phyloP scores from a whole-genome alignment of 2,888 invertebrate genomes.

The Alcis repandata region DNA sequence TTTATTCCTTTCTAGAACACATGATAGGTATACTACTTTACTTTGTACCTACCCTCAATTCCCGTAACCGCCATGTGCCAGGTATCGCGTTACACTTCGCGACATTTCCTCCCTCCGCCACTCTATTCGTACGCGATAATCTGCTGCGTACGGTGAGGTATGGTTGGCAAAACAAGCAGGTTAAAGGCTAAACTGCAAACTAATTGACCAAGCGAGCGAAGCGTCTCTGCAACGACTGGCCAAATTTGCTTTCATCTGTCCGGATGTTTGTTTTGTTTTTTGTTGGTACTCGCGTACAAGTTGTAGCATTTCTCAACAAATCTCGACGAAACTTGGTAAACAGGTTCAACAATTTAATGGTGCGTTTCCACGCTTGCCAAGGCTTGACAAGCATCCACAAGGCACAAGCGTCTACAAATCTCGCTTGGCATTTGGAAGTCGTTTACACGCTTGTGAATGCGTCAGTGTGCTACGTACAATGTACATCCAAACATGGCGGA shows the following conservation, averaged over 20 bases:
- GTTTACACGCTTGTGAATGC: not conserved
- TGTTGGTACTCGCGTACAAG: too few species aligned
- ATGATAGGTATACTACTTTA: not conserved
- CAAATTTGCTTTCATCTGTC: too few species aligned
- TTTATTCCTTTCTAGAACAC: not conserved
- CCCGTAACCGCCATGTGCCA: not conserved
- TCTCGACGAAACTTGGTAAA: too few species aligned
- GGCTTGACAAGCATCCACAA: too few species aligned
- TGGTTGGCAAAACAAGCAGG: slow-evolving; percentile 1
- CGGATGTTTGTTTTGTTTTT: too few species aligned
- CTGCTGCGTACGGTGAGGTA: slow-evolving; percentile 2
- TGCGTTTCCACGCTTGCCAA: too few species aligned
- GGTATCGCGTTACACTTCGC: slow-evolving; percentile 4
- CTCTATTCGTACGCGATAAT: slow-evolving; percentile 2
- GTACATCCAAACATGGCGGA: not conserved
- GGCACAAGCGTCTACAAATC: too few species aligned
- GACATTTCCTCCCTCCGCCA: slow-evolving; percentile 8
- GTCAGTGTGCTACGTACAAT: not conserved
- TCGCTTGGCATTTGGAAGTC: not conserved
- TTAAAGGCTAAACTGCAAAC: too few species aligned
- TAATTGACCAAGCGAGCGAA: too few species aligned
- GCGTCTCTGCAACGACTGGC: too few species aligned
- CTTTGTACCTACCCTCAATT: not conserved
- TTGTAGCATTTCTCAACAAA: too few species aligned
- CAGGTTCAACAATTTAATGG: too few species aligned